Base-by-base conservation (phyloP, 2,888 invertebrate genomes). In the Noctua comes region DNA sequence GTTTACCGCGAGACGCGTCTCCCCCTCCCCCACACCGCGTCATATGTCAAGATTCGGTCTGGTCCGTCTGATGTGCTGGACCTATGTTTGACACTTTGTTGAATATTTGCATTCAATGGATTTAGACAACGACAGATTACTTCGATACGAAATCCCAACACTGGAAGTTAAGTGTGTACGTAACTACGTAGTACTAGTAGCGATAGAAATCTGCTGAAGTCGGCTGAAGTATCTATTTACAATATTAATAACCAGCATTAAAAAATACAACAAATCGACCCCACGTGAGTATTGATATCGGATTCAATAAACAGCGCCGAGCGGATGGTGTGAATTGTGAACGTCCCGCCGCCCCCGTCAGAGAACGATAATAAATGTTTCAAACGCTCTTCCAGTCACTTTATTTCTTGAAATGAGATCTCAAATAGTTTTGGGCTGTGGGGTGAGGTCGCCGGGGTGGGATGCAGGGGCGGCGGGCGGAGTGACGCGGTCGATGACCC, bases 371-470 rank as follows among this genome's bases (percentile, higher is more conserved):
- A 76, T 85, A 88, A 89, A 89, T 79, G 77, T 80, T 85, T 84
- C 77, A 77, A 71, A 77, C 36, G 75, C 80, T 76, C 79, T 82
- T 89, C 80, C 77, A 89, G 86, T 79, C 77, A 80, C 75, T 80
- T 70, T 88, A 83, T 85, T 87, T 87, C 77, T 84, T 81, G 68
- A 83, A 87, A 79, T 77, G 78, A 83, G 86, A 85, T 87, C 77
- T 81, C 73, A 69, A 82, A 87, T 78, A 84, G 88, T 88, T 64
- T 76, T 68, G 31, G 62, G 62, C 62, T 64, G 43, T 16, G 72
- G 86, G 71, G 77, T 77, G 80, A 73, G 78, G 76, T 31, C 46
- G 72, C 57, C 31, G 43, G 40, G 73, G 69, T 24, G 57, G 36
- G 64, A 3, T 36, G 76, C 13, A 48, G 71, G 73, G 36, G 54